phyloP scores from a whole-genome alignment of 2,888 invertebrate species.

The Colostygia pectinataria region DNA sequence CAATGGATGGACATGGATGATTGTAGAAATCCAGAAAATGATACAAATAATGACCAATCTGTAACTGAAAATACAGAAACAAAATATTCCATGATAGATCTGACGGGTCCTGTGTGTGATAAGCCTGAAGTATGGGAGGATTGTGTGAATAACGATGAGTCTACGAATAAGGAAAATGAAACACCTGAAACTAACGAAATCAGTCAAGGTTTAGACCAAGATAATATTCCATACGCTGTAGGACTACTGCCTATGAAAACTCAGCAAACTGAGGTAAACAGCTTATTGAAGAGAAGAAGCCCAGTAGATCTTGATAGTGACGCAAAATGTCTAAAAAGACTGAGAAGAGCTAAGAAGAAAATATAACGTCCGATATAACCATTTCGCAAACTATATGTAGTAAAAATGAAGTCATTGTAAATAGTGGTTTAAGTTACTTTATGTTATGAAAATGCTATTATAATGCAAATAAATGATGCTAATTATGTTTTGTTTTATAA shows the following conservation, averaged over 20 bases:
- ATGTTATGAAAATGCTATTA: conserved; percentile 6
- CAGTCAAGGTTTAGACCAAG: conserved; percentile 47
- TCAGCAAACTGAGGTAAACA: conserved; percentile 49
- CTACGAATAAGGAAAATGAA: conserved; percentile 53
- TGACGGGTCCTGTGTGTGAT: conserved; percentile 47
- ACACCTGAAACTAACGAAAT: conserved; percentile 30
- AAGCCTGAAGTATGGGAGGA: conserved; percentile 50
- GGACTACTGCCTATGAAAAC: conserved; percentile 70
- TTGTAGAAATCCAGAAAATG: conserved; percentile 35
- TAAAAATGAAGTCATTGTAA: conserved; percentile 4
- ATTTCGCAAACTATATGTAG: no score
- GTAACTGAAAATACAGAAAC: conserved; percentile 39
- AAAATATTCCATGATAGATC: conserved; percentile 51
- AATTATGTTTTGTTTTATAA: background rate
- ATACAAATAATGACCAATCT: conserved; percentile 32
- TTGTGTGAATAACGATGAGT: conserved; percentile 42
- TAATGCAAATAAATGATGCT: conserved; percentile 6
- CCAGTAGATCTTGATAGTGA: conserved; percentile 56
- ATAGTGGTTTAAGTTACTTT: conserved; percentile 12
- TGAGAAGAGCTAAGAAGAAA: conserved; percentile 74
- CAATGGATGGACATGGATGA: conserved; percentile 29
- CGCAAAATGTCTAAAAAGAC: conserved; percentile 72
- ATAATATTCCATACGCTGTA: conserved; percentile 76
- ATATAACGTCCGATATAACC: conserved; percentile 28
- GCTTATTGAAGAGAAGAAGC: conserved; percentile 59